Conservation (phyloP, 2,888 invertebrate species). For the Lucinisca nassula region DNA sequence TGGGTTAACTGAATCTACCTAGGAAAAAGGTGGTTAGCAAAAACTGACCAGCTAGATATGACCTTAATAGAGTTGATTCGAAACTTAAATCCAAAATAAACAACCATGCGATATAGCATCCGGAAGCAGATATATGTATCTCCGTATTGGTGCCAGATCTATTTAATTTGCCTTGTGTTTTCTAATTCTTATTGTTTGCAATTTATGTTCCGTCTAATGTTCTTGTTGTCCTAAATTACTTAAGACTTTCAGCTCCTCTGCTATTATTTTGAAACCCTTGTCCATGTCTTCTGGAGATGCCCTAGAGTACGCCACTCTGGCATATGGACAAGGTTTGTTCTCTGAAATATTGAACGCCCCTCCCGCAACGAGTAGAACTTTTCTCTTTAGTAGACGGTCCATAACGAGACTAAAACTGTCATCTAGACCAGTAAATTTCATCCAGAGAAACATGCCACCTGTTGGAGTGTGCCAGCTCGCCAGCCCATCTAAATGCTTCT, state of each 20-base stretch:
- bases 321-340: conserved; percentile 12
- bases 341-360: conserved; percentile 35
- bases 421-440: conserved; percentile 36
- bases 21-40: too few species aligned
- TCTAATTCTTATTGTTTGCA: too few species aligned
- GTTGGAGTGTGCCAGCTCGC: conserved; percentile 55
- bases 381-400: conserved; percentile 45
- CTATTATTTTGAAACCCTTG: conserved; percentile 18
- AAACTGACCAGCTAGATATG: too few species aligned
- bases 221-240: background rate
- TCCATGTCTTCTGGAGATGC: conserved; percentile 52
- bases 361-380: conserved; percentile 57
- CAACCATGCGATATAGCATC: too few species aligned
- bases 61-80: too few species aligned
- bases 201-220: too few species aligned
- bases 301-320: conserved; percentile 50
- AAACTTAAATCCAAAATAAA: too few species aligned
- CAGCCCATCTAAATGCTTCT: conserved; percentile 89
- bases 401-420: conserved; percentile 42
- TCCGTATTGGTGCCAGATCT: too few species aligned
- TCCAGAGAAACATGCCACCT: conserved; percentile 69
- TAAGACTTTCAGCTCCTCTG: background rate
- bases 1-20: too few species aligned
- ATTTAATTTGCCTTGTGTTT: too few species aligned
- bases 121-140: too few species aligned